Conservation (phyloP, 1,140 invertebrate species). For the Drosophila mayri region DNA sequence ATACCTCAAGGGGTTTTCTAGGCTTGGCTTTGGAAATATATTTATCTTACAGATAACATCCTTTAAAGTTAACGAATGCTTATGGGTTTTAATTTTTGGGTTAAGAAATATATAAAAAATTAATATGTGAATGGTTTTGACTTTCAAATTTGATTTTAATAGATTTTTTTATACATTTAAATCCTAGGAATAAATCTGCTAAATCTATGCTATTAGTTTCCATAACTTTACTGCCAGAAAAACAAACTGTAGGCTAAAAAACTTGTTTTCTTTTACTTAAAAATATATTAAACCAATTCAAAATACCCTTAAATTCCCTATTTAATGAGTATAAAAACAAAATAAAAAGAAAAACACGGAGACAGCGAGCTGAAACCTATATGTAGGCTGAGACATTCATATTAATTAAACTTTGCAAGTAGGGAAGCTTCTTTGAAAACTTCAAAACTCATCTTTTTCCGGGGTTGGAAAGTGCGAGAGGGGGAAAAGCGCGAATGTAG, state of each 20-base stretch:
- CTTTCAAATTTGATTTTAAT: no score
- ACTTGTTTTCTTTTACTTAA: neutral
- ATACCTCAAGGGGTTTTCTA: no score
- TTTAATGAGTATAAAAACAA: slow-evolving; percentile 14
- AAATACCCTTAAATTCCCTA: neutral
- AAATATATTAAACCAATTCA: neutral
- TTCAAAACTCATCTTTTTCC: slow-evolving; percentile 35
- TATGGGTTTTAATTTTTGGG: neutral
- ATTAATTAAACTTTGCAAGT: slow-evolving; percentile 51
- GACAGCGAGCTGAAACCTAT: slow-evolving; percentile 5
- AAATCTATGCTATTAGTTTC: no score
- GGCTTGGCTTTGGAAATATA: no score
- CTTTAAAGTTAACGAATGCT: neutral
- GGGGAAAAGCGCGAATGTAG: slow-evolving; percentile 31
- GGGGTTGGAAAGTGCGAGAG: neutral
- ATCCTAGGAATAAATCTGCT: no score
- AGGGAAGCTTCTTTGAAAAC: slow-evolving; percentile 26
- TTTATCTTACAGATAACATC: neutral
- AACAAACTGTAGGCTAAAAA: neutral
- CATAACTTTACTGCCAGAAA: neutral
- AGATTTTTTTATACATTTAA: neutral
- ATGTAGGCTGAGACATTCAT: slow-evolving; percentile 31
- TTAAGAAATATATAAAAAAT: neutral
- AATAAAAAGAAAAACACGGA: slow-evolving; percentile 25
- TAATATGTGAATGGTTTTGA: neutral